Evolutionary conservation across 1,140 invertebrate genomes (phyloP).

Genomic region (Philotrypesis tridentata): DNA sequence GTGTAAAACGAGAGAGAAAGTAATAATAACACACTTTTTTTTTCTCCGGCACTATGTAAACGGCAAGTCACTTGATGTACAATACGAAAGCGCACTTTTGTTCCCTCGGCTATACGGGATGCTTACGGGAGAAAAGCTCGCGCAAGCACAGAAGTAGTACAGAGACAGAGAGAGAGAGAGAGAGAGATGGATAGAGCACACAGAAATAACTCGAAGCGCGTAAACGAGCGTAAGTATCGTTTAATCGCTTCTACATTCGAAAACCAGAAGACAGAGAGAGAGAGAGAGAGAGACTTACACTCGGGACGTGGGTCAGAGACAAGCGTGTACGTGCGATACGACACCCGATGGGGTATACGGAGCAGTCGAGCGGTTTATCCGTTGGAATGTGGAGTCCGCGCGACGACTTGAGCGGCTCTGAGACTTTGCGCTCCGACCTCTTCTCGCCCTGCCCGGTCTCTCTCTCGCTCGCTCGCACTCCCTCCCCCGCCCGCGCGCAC

Average conservation of each 20-base stretch:
- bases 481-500: neutral
- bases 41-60: too few relatives aligned
- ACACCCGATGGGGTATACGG: constrained; percentile 2
- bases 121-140: neutral
- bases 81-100: too few relatives aligned
- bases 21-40: too few relatives aligned
- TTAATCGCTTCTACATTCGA: neutral
- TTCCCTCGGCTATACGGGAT: neutral
- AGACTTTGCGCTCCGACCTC: constrained; percentile 56
- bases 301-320: constrained; percentile 39
- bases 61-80: too few relatives aligned
- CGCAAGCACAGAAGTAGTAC: neutral
- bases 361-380: constrained; percentile 52
- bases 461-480: constrained; percentile 24
- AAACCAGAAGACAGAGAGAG: constrained; percentile 20
- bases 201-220: neutral
- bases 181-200: neutral
- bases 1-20: too few relatives aligned
- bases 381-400: constrained; percentile 77
- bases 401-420: constrained; percentile 74
- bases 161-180: neutral
- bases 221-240: neutral
- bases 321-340: neutral
- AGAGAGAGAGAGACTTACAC: constrained; percentile 57
- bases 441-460: constrained; percentile 40